Evolutionary conservation across 2,888 invertebrate species (phyloP).

Genomic region (Rhodophaea formosa): DNA sequence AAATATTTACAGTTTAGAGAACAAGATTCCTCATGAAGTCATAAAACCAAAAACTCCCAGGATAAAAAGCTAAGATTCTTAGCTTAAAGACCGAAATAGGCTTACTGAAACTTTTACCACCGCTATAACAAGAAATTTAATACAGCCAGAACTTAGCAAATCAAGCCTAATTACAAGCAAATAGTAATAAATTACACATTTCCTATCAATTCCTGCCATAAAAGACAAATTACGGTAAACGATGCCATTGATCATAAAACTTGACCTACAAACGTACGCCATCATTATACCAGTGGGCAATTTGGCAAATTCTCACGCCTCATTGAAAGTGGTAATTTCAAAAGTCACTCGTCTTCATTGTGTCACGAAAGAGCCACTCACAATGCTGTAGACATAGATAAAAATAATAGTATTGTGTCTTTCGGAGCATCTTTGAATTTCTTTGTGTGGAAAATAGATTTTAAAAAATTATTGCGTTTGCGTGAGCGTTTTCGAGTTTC

Average conservation of each 20-base stretch:
- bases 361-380: conserved; percentile 6
- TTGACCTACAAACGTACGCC: not conserved
- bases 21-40: no score
- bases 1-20: no score
- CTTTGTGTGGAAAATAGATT: no score
- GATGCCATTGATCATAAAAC: not conserved
- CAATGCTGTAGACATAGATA: not conserved
- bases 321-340: not conserved
- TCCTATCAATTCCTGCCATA: not conserved
- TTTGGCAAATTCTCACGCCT: conserved; percentile 16
- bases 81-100: no score
- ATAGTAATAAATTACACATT: not conserved
- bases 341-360: not conserved
- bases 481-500: no score
- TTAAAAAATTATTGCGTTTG: no score
- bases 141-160: not conserved
- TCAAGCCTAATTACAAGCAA: conserved; percentile 4
- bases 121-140: no score
- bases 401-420: no score
- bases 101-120: no score
- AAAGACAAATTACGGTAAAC: not conserved
- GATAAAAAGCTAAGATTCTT: no score
- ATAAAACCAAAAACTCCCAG: no score
- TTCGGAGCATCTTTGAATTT: no score
- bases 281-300: not conserved